Evolutionary conservation across 2,888 invertebrate genomes (phyloP), one percentile per base, ranked within the genome.

Genomic region (Gibbula magus): DNA sequence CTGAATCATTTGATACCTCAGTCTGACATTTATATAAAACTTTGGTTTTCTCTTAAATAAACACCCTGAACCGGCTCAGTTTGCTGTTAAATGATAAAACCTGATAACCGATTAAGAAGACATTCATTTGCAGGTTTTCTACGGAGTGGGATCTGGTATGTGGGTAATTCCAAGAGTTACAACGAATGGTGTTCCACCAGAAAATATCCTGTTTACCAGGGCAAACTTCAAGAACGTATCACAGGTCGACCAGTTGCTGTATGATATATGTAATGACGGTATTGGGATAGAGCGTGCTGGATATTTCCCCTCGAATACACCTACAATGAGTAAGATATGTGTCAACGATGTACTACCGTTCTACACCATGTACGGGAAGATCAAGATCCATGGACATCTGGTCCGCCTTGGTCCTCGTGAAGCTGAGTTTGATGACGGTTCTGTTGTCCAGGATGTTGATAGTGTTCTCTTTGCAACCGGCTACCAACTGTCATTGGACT

Each of bases 261-360:
- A 25, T 16, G 10, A 25, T 8, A 8, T 61, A 13, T 25, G 25
- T 10, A 61, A 16, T 2, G 10, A 13, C 29, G 10, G 61, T 4
- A 13, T 61, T 8, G n/a, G 29, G 22, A 16, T 29, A 13, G n/a
- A 13, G 4, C 61, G 16, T 29, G 3, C 16, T 29, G 61, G 61
- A 8, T 25, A 25, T 16, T 25, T 4, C n/a, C 61, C 61, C 2
- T 61, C 61, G 3, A 16, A 3, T 1, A 22, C 70, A 13, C 70
- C 70, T 16, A 2, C 45, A 22, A 45, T 2, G 0, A 45, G 70
- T 35, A 45, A 22, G 13, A 0, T 73, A 1, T 39, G 35, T n/a
- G 90, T 94, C 56, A 93, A 93, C 82, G 93, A 93, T 86, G 93
- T 93, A 54, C 87, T 93, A 2, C 93, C 93, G 3, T 91, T 92